Evolutionary conservation across 2,888 invertebrate genomes (phyloP).

Genomic region (Microchrysa polita): DNA sequence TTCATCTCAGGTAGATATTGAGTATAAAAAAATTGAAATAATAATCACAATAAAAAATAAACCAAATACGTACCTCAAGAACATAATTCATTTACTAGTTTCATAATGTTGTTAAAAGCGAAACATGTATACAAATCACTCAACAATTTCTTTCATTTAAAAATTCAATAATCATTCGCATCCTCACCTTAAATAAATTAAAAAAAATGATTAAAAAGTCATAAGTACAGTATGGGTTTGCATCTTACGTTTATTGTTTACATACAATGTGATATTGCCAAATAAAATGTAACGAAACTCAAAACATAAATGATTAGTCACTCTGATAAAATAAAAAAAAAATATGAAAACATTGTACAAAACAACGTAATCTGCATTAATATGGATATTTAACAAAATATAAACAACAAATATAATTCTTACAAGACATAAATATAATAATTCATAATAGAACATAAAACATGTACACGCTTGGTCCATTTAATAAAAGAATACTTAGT

Average conservation of each 20-base stretch:
- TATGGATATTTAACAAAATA: neutral
- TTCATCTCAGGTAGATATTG: too few species aligned
- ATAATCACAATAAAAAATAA: too few species aligned
- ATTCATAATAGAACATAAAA: neutral
- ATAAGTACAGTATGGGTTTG: neutral
- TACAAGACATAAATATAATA: neutral
- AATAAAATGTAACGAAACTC: neutral
- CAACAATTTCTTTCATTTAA: too few species aligned
- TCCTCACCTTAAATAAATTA: too few species aligned
- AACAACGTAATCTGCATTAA: too few species aligned
- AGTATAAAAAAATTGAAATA: too few species aligned
- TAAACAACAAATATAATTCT: neutral
- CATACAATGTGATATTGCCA: neutral
- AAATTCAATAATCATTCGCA: too few species aligned
- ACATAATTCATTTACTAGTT: too few species aligned
- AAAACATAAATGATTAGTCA: constrained; percentile 29
- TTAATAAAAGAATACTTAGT: neutral
- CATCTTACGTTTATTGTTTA: neutral
- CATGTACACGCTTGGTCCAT: neutral
- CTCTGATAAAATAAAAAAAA: constrained; percentile 22
- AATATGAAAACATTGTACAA: neutral
- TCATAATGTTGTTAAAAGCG: too few species aligned
- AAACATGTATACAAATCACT: too few species aligned
- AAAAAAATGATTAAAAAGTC: neutral
- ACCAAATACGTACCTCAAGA: too few species aligned